Conservation (phyloP, 2,113 vertebrate genomes). For the Odocoileus virginianus region DNA sequence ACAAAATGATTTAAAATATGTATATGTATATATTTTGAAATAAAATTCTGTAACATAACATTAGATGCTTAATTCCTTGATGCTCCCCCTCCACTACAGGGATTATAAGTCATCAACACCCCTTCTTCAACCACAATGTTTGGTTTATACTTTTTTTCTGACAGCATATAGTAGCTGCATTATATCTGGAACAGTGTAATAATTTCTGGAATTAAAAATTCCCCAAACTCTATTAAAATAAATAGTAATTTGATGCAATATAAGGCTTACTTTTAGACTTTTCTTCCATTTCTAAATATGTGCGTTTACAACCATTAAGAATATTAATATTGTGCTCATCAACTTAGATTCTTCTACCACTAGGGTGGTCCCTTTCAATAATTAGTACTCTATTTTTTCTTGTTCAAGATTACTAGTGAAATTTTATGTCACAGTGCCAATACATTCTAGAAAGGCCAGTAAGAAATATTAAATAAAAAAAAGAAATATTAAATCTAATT, state of each 20-base stretch:
- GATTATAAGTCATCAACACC: background rate
- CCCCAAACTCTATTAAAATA: background rate
- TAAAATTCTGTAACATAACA: background rate
- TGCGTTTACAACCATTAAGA: background rate
- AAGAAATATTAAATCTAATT: background rate
- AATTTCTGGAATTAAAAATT: background rate
- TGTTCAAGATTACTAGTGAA: background rate
- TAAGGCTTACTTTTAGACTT: conserved; percentile 7
- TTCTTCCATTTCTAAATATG: conserved; percentile 21
- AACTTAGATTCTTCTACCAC: background rate
- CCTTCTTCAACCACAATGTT: background rate
- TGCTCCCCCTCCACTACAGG: background rate
- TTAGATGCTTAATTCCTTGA: background rate
- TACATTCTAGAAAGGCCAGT: background rate
- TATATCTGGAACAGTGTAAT: background rate
- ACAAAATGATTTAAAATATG: background rate
- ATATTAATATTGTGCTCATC: background rate
- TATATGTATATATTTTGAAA: background rate
- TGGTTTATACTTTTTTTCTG: background rate
- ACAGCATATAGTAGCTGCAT: background rate
- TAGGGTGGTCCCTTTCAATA: background rate
- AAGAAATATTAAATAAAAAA: background rate
- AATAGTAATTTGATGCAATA: background rate
- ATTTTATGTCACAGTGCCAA: background rate
- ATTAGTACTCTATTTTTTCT: background rate